Evolutionary conservation across 1,140 invertebrate species (phyloP), one percentile per base, ranked within the genome.

Genomic region (Zaprionus africanus): DNA sequence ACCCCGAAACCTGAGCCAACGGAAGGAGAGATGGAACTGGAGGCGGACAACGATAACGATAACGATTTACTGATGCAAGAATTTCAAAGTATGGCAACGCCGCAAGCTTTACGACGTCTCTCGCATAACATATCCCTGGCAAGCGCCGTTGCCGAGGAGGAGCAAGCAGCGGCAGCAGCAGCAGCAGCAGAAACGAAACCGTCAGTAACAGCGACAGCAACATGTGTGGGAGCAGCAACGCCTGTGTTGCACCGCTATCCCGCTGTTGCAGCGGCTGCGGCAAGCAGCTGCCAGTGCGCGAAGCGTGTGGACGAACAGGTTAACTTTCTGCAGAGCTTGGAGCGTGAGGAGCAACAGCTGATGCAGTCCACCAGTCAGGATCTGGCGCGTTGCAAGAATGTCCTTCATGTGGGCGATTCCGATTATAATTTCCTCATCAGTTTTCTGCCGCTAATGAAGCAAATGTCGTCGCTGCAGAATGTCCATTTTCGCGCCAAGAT

Each of bases 341-440:
- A 91, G 31, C 82, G 85, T 0, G 91, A 92, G 60, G 91, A 92
- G 59, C 84, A 92, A 28, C 80, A 92, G 60, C 43, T 92, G 56
- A 92, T 92, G 62, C 87, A 90, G 67, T 92, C 91, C 7, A 92
- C 91, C 65, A 85, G 77, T 49, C 82, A 82, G 61, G 91, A 92
- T 19, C 49, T 92, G 70, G 82, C 76, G 15, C 79, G 91, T 22
- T 78, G 85, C 75, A 92, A 88, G 61, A 90, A 76, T 17, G 22
- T 80, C 5, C 54, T 88, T 49, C 91, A 92, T 56, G 80, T 92
- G 57, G 91, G 87, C 54, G 91, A 92, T 51, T 88, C 91, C 0
- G 91, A 92, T 36, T 92, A 92, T 58, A 92, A 92, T 77, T 92
- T 90, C 57, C 78, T 92, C 5, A 81, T 92, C 19, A 92, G 91